Percentiles rank a stretch among this genome's conserved stretches.
Evolutionary conservation across 1,140 invertebrate species (phyloP).

Genomic region (Octopus sinensis): DNA sequence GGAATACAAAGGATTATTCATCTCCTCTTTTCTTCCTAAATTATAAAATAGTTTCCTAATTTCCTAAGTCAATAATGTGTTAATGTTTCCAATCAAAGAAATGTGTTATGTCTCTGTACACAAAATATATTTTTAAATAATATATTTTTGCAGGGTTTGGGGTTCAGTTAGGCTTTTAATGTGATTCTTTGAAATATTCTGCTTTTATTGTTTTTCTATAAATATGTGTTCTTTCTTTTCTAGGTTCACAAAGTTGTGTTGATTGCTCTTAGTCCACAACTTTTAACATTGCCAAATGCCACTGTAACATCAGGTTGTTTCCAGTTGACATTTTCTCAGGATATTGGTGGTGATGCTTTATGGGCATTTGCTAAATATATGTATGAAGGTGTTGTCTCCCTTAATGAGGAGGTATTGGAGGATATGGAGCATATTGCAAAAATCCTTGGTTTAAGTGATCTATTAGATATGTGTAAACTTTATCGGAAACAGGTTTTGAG

Average conservation of each 20-base stretch:
- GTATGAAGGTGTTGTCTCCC: constrained; percentile 3
- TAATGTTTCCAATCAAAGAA: no score
- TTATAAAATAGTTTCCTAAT: no score
- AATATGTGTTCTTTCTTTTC: background rate
- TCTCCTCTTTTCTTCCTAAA: no score
- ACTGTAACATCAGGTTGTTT: background rate
- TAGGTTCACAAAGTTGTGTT: constrained; percentile 14
- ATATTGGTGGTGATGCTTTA: constrained; percentile 9
- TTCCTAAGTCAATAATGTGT: no score
- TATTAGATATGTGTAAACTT: background rate
- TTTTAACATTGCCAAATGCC: background rate
- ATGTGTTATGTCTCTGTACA: no score
- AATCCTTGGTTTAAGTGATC: background rate
- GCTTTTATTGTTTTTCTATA: no score
- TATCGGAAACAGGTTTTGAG: constrained; percentile 2
- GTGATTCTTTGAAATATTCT: no score
- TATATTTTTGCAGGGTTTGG: no score
- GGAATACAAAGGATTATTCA: no score
- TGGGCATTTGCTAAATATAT: constrained; percentile 16
- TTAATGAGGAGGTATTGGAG: background rate
- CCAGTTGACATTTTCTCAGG: constrained; percentile 4
- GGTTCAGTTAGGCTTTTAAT: no score
- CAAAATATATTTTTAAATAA: no score
- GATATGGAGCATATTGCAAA: background rate
- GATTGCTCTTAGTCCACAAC: background rate